Percentiles rank a stretch among this genome's conserved stretches.
Conservation (phyloP, 1,140 invertebrate genomes). For the Brachionus rubens region DNA sequence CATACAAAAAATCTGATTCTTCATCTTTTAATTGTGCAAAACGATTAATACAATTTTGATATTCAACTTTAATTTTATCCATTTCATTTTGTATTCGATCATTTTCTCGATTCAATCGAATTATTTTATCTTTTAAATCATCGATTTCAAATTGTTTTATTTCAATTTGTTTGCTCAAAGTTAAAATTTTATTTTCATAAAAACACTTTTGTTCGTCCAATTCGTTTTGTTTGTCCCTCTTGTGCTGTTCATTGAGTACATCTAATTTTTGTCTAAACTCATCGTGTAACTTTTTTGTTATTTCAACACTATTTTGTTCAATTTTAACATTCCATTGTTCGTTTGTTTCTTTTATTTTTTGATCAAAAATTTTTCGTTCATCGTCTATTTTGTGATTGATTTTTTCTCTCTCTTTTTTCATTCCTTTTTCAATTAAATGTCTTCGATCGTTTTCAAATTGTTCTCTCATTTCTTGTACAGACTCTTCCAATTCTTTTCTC, state of each 20-base stretch:
- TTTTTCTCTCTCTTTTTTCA: neutral
- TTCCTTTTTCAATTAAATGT: neutral
- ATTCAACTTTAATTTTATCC: neutral
- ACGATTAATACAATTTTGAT: conserved; percentile 13
- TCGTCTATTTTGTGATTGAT: neutral
- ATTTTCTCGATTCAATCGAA: neutral
- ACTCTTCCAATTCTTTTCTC: neutral
- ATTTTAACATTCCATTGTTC: neutral
- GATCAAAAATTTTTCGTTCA: neutral
- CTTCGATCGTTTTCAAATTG: neutral
- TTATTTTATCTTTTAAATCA: neutral
- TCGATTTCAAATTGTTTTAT: neutral
- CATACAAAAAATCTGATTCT: conserved; percentile 25
- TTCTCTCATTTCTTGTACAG: neutral
- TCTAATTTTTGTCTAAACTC: neutral
- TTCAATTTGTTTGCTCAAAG: neutral
- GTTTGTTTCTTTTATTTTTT: neutral
- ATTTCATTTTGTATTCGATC: neutral
- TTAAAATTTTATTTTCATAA: neutral
- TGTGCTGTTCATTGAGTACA: neutral
- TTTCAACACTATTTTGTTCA: neutral
- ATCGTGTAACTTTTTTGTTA: neutral
- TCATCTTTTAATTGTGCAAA: neutral
- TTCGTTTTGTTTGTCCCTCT: neutral
- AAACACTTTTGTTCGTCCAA: neutral